Evolutionary conservation across 2,888 invertebrate genomes (phyloP).

Genomic region (Lasius platythorax): DNA sequence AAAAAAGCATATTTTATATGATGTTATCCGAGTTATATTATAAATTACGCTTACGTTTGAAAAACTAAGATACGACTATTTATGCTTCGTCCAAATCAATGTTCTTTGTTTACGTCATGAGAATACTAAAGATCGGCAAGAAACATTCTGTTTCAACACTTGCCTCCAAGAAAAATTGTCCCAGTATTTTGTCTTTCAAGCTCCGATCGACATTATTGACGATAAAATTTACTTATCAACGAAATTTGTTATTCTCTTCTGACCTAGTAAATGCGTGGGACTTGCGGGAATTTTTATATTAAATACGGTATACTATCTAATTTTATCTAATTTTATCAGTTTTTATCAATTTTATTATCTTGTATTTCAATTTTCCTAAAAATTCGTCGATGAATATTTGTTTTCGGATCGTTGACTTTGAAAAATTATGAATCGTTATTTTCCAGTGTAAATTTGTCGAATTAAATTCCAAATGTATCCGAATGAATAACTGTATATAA

Average conservation of each 20-base stretch:
- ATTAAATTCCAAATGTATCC: neutral
- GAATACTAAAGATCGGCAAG: neutral
- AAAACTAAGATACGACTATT: neutral
- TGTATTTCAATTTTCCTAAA: neutral
- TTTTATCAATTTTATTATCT: neutral
- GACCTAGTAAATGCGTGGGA: neutral
- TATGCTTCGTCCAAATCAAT: neutral
- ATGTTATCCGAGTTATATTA: neutral
- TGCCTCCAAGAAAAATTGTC: neutral
- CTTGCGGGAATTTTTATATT: slow-evolving; percentile 3
- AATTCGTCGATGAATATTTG: neutral
- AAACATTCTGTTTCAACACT: neutral
- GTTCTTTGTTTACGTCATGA: neutral
- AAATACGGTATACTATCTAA: neutral
- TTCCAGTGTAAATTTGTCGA: neutral
- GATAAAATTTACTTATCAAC: slow-evolving; percentile 37
- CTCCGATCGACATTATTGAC: slow-evolving; percentile 3
- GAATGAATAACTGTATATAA: neutral
- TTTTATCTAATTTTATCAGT: neutral
- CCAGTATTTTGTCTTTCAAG: neutral
- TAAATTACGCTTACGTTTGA: neutral
- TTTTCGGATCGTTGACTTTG: neutral
- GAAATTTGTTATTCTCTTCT: neutral
- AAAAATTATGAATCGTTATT: neutral
- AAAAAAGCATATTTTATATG: neutral